A percentile compares a stretch with the other conserved stretches of the same genome.
Evolutionary conservation across 1,140 invertebrate genomes (phyloP).

Genomic region (Anagrus nilaparvatae): DNA sequence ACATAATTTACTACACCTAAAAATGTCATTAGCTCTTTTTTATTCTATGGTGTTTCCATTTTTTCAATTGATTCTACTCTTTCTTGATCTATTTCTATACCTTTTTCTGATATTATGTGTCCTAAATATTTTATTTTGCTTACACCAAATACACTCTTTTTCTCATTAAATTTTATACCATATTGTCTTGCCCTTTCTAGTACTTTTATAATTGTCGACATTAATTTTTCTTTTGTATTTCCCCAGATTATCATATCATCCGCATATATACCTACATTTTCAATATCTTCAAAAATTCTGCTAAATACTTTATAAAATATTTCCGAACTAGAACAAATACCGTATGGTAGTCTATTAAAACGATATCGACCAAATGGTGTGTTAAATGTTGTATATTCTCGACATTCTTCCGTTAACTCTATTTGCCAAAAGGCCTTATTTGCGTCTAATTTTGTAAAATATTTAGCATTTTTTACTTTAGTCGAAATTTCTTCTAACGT

Average conservation of each 20-base stretch:
- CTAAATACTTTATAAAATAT: too few species aligned
- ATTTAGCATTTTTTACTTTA: too few species aligned
- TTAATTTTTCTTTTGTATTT: constrained; percentile 19
- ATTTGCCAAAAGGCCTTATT: constrained; percentile 29
- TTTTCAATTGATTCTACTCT: too few species aligned
- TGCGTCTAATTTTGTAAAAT: too few species aligned
- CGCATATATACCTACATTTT: constrained; percentile 25
- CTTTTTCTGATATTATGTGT: too few species aligned
- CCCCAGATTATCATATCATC: constrained; percentile 32
- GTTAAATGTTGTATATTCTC: too few species aligned
- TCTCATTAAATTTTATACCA: constrained; percentile 26
- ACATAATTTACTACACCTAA: constrained; percentile 30
- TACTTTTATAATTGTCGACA: constrained; percentile 22
- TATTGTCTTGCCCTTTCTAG: constrained; percentile 20
- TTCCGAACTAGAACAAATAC: too few species aligned
- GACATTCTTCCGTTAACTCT: constrained; percentile 21
- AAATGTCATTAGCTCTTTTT: constrained; percentile 19
- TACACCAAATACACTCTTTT: constrained; percentile 27
- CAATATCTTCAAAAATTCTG: constrained; percentile 23
- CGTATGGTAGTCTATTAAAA: constrained; percentile 26
- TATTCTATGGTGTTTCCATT: too few species aligned
- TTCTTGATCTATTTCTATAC: too few species aligned
- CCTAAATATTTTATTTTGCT: constrained; percentile 24
- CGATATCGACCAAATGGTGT: constrained; percentile 21
- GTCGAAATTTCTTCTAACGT: too few species aligned